Base-by-base conservation (phyloP, 1,140 invertebrate species). In the Drosophila kepulauana region DNA sequence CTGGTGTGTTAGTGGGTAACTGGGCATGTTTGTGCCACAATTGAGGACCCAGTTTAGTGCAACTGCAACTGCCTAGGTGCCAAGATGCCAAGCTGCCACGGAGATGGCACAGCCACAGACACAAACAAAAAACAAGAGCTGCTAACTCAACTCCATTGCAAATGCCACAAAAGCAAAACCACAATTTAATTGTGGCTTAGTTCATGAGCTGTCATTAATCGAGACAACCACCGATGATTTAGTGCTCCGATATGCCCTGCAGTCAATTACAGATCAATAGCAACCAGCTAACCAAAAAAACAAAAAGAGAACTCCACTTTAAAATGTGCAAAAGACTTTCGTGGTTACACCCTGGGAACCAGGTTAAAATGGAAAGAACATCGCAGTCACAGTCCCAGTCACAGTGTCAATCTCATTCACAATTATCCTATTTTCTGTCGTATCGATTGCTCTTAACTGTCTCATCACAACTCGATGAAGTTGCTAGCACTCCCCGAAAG, bases 181-280 rank as follows among this genome's bases (percentile, higher is more conserved):
- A 87, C 82, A 86, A 86, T 82, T 86, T 86, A 88, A 84, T 88
- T 88, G 82, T 86, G 82, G 84, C 84, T 86, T 87, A 86, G 82
- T 86, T 86, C 82, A 86, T 88, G 82, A 79, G 84, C 79, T 86
- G 82, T 86, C 82, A 86, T 86, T 86, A 86, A 86, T 86, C 84
- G 79, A 72, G 82, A 88, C 84, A 77, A 43, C 51, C 11, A 72
- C 72, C 72, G 49, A 82, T 88, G 84, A 86, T 86, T 82, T 86
- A 86, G 76, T 86, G 80, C 69, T 74, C 8, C 66, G 82, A 86
- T 86, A 86, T 82, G 82, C 82, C 82, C 82, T 86, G 43, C 72
- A 82, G 82, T 85, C 82, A 86, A 88, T 86, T 86, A 86, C 82
- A 86, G 82, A 86, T 87, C 82, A 86, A 86, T 79, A 41, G 33